Evolutionary conservation across 2,797 vertebrate genomes (phyloP).

Genomic region (Anguilla pacifica): DNA sequence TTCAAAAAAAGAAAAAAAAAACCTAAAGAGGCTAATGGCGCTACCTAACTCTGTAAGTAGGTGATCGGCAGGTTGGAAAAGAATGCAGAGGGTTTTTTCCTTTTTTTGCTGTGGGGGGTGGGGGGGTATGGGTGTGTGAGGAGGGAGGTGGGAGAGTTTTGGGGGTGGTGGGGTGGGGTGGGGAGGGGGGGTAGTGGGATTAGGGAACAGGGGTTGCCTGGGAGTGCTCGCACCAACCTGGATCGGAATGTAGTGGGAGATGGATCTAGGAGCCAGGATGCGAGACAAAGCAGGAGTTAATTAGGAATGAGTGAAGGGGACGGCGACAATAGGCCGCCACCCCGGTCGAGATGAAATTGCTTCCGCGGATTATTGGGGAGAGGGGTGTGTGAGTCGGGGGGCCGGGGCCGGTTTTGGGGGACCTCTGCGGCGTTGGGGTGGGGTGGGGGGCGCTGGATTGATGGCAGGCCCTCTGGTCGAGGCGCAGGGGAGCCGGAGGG

Average conservation of each 20-base stretch:
- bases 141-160: slow-evolving; percentile 73
- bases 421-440: slow-evolving; percentile 53
- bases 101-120: slow-evolving; percentile 55
- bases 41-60: slow-evolving; percentile 93
- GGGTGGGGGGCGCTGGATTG: slow-evolving; percentile 71
- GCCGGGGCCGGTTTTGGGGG: slow-evolving; percentile 64
- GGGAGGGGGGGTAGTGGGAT: slow-evolving; percentile 70
- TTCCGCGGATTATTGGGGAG: slow-evolving; percentile 93
- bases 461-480: slow-evolving; percentile 79
- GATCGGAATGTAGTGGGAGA: slow-evolving; percentile 93
- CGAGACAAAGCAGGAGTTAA: slow-evolving; percentile 88
- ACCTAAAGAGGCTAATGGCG: slow-evolving; percentile 77
- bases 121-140: slow-evolving; percentile 65
- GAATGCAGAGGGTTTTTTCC: slow-evolving; percentile 73
- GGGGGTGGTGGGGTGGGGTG: slow-evolving; percentile 67
- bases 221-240: slow-evolving; percentile 82
- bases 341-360: slow-evolving; percentile 84
- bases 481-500: slow-evolving; percentile 73
- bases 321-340: slow-evolving; percentile 85
- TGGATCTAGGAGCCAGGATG: slow-evolving; percentile 86
- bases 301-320: slow-evolving; percentile 89
- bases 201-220: slow-evolving; percentile 88
- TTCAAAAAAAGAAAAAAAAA: slow-evolving; percentile 65
- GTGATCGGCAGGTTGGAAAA: slow-evolving; percentile 91
- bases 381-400: slow-evolving; percentile 72